Percentiles rank a stretch among this genome's conserved stretches.
Evolutionary conservation across 2,797 vertebrate species (phyloP).

Genomic region (Myripristis jacobus): DNA sequence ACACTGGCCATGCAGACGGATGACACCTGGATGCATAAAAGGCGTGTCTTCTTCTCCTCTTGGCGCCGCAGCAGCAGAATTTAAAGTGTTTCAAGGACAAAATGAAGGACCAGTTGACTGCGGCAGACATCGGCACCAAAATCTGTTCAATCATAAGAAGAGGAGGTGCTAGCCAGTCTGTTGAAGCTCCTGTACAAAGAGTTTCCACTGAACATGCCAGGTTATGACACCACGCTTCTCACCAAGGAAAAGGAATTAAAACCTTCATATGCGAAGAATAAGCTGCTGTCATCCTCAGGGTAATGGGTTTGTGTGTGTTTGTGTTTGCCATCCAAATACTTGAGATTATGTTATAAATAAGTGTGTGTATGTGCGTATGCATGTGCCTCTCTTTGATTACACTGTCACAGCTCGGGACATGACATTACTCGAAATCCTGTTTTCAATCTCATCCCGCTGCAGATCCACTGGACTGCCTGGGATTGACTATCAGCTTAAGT

Average conservation of each 20-base stretch:
- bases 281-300: constrained; percentile 27
- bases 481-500: constrained; percentile 71
- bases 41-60: background rate
- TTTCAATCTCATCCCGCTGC: constrained; percentile 57
- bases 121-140: too few relatives aligned
- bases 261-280: constrained; percentile 10
- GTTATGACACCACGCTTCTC: constrained; percentile 16
- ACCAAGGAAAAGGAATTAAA: constrained; percentile 36
- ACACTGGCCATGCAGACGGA: constrained; percentile 46
- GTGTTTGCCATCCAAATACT: constrained; percentile 50
- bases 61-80: constrained; percentile 13
- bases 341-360: constrained; percentile 74
- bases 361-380: constrained; percentile 28
- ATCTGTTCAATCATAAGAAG: constrained; percentile 39
- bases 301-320: constrained; percentile 43
- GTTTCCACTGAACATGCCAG: too few relatives aligned
- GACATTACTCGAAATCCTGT: constrained; percentile 58
- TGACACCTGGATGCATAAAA: constrained; percentile 38
- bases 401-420: constrained; percentile 66
- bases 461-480: constrained; percentile 37
- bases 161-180: too few relatives aligned
- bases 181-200: too few relatives aligned
- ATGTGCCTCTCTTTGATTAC: constrained; percentile 66
- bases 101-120: constrained; percentile 38
- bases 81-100: constrained; percentile 31